Conservation (phyloP, 1,140 invertebrate genomes). For the Diabrotica virgifera region DNA sequence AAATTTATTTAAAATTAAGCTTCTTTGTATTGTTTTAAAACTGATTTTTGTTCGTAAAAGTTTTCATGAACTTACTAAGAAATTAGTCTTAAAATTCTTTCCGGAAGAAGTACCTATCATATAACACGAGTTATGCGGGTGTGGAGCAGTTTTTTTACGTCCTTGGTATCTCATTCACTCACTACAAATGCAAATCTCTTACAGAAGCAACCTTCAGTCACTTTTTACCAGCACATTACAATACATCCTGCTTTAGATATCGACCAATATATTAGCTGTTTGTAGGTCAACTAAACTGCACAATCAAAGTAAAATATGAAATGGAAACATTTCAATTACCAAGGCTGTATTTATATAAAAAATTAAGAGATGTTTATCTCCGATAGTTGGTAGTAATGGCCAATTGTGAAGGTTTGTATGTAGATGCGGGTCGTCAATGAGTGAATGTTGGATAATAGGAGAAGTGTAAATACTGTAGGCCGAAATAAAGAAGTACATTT, state of each 20-base stretch:
- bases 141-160: not conserved
- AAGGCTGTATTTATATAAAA: not conserved
- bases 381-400: not conserved
- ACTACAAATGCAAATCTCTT: not conserved
- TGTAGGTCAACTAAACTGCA: constrained; percentile 1
- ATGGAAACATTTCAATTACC: not conserved
- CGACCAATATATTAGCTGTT: not conserved
- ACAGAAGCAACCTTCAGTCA: not conserved
- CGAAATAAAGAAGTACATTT: too few relatives aligned
- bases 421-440: not conserved
- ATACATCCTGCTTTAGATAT: not conserved
- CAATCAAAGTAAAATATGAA: not conserved
- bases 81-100: too few relatives aligned
- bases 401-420: not conserved
- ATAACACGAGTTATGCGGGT: not conserved
- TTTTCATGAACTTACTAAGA: too few relatives aligned
- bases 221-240: not conserved
- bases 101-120: too few relatives aligned
- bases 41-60: too few relatives aligned
- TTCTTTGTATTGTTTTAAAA: too few relatives aligned
- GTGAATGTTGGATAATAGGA: too few relatives aligned
- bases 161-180: not conserved
- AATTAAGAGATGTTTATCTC: not conserved
- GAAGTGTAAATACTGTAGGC: too few relatives aligned
- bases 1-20: too few relatives aligned